phyloP scores from a whole-genome alignment of 2,888 invertebrate genomes.

The Lysandra bellargus region DNA sequence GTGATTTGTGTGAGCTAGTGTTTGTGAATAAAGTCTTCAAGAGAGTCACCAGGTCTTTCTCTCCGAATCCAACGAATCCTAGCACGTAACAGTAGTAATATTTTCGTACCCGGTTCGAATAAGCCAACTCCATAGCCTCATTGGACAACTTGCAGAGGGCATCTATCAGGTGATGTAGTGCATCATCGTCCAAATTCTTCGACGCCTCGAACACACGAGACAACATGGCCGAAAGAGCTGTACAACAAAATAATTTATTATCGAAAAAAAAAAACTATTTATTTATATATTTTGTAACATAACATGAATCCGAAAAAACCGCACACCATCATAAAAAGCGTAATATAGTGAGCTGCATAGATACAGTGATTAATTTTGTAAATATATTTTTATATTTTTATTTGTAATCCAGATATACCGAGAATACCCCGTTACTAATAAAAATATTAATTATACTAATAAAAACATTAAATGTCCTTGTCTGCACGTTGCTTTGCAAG shows the following conservation, averaged over 20 bases:
- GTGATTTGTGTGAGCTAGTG: too few relatives aligned
- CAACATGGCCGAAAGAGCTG: conserved; percentile 91
- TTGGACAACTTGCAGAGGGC: conserved; percentile 97
- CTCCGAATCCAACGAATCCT: too few relatives aligned
- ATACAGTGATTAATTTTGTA: conserved; percentile 25
- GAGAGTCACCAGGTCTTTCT: too few relatives aligned
- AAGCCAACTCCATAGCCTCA: conserved; percentile 98
- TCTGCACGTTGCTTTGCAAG: too few relatives aligned
- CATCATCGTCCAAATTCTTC: conserved; percentile 95
- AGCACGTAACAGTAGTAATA: too few relatives aligned
- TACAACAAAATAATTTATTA: conserved; percentile 32
- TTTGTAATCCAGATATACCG: background rate
- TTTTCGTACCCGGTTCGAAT: conserved; percentile 88
- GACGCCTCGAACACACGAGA: conserved; percentile 97
- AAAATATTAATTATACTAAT: background rate
- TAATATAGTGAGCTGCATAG: conserved; percentile 21
- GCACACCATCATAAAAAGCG: conserved; percentile 10
- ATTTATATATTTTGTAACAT: background rate
- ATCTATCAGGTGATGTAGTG: conserved; percentile 96
- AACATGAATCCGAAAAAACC: background rate
- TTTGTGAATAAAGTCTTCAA: too few relatives aligned
- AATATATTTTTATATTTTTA: conserved; percentile 2
- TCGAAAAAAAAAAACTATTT: background rate
- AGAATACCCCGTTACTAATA: background rate
- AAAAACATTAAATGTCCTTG: too few relatives aligned